phyloP scores from a whole-genome alignment of 2,797 vertebrate species.

The Erpetoichthys calabaricus region DNA sequence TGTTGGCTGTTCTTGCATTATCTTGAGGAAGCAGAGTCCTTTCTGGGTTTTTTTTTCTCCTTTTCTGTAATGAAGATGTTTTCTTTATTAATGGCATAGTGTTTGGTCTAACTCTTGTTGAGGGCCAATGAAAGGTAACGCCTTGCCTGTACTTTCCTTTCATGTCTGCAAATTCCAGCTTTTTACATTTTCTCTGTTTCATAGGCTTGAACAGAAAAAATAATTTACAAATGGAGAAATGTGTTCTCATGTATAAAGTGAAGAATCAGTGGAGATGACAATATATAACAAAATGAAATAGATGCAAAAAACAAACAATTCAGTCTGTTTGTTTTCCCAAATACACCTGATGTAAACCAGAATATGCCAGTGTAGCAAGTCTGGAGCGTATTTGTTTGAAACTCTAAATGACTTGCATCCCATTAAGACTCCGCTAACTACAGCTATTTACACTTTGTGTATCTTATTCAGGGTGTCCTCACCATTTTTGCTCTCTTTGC shows the following conservation, averaged over 20 bases:
- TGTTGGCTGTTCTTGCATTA: neutral
- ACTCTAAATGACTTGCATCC: too few species aligned
- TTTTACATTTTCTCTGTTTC: neutral
- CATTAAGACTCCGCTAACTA: too few species aligned
- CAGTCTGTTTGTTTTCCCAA: too few species aligned
- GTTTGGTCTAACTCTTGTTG: neutral
- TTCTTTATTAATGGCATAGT: slow-evolving; percentile 1
- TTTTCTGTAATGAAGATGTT: neutral
- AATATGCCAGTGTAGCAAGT: too few species aligned
- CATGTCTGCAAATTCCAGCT: neutral
- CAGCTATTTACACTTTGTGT: too few species aligned
- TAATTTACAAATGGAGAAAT: neutral
- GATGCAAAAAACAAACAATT: too few species aligned
- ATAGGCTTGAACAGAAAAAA: neutral
- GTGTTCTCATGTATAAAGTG: neutral
- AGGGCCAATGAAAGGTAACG: slow-evolving; percentile 5
- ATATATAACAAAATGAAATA: too few species aligned
- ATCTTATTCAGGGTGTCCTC: too few species aligned
- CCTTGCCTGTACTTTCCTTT: slow-evolving; percentile 7
- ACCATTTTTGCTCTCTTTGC: too few species aligned
- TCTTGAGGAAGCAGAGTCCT: slow-evolving; percentile 4
- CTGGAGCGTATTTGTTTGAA: too few species aligned
- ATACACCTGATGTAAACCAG: too few species aligned
- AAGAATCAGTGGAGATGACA: neutral
- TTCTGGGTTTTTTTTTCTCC: neutral